Evolutionary conservation across 2,113 vertebrate species (phyloP).

Genomic region (Pollimyrus isidori): DNA sequence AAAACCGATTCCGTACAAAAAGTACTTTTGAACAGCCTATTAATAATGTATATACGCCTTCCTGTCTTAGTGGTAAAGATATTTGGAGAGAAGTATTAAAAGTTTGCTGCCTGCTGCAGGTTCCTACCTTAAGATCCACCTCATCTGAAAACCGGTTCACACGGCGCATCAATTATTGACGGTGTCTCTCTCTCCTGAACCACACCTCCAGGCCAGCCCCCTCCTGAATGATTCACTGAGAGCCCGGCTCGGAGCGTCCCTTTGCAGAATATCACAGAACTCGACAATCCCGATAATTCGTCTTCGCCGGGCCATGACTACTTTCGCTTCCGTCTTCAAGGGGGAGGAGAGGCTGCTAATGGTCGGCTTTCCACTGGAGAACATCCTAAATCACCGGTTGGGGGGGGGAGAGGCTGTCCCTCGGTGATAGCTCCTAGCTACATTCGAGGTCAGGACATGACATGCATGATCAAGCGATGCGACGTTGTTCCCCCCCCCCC

Average conservation of each 20-base stretch:
- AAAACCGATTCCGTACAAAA: not conserved
- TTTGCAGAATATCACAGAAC: constrained; percentile 51
- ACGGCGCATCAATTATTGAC: not conserved
- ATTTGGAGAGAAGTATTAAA: not conserved
- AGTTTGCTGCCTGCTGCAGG: not conserved
- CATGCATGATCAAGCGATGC: constrained; percentile 63
- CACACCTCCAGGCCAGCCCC: constrained; percentile 31
- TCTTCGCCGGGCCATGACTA: constrained; percentile 64
- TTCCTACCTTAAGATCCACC: not conserved
- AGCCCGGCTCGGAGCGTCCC: constrained; percentile 43
- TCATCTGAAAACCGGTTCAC: not conserved
- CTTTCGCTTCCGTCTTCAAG: constrained; percentile 52
- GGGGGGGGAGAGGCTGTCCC: constrained; percentile 41
- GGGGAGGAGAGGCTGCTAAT: constrained; percentile 43
- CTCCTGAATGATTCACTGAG: constrained; percentile 52
- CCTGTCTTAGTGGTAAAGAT: not conserved
- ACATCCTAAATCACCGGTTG: constrained; percentile 49
- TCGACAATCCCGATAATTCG: constrained; percentile 60
- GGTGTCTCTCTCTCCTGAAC: not conserved
- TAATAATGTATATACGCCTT: not conserved
- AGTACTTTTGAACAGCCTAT: not conserved
- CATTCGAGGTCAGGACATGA: constrained; percentile 62
- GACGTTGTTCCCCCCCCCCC: constrained; percentile 46
- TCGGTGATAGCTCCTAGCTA: constrained; percentile 28
- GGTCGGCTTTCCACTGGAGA: constrained; percentile 56